These are phyloP conservation scores for Stenurella melanura DNA, from an alignment of 2,888 invertebrate species.

Conservation along the genomic window DNA sequence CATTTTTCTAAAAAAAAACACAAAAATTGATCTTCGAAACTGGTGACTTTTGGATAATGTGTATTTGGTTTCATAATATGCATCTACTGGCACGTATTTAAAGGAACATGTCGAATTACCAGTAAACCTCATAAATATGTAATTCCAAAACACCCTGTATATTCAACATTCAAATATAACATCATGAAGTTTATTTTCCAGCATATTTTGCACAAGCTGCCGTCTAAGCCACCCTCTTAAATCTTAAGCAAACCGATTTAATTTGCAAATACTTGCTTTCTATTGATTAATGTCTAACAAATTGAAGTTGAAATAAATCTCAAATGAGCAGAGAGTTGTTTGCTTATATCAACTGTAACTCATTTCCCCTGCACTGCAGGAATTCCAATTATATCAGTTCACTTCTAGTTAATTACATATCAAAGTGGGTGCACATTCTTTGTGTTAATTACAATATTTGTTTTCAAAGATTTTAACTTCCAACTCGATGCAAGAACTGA, in stretches of 20 bases:
- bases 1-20: too few species aligned
- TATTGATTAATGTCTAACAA: slow-evolving; percentile 45
- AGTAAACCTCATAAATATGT: too few species aligned
- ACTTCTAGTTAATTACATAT: slow-evolving; percentile 68
- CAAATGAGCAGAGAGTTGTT: slow-evolving; percentile 48
- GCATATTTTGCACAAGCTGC: background rate
- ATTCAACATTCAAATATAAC: too few species aligned
- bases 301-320: slow-evolving; percentile 46
- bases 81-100: too few species aligned
- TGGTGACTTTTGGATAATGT: too few species aligned
- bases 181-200: too few species aligned
- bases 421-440: slow-evolving; percentile 69
- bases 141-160: too few species aligned
- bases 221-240: background rate
- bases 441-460: slow-evolving; percentile 70
- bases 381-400: slow-evolving; percentile 69
- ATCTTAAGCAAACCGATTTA: slow-evolving; percentile 33
- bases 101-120: too few species aligned
- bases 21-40: too few species aligned
- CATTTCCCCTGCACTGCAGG: slow-evolving; percentile 55
- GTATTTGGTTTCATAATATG: too few species aligned
- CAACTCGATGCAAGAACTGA: slow-evolving; percentile 22
- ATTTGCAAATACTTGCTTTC: slow-evolving; percentile 34
- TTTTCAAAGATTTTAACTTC: slow-evolving; percentile 64
- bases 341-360: slow-evolving; percentile 38